Evolutionary conservation across 2,113 vertebrate genomes (phyloP).

Genomic region (Panthera leo): DNA sequence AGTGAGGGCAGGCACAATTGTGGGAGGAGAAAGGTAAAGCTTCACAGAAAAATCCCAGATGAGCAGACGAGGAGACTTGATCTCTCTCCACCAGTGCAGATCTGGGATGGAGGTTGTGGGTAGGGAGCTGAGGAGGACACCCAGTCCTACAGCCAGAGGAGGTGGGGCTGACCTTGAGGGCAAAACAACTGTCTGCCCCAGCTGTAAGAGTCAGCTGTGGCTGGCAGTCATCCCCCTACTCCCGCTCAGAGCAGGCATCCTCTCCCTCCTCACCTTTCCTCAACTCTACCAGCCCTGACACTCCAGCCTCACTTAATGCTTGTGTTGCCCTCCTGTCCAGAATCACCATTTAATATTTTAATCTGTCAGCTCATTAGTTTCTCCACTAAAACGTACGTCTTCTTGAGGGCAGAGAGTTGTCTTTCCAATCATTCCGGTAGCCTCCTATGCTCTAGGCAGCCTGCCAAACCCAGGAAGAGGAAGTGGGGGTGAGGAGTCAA

Average conservation of each 20-base stretch:
- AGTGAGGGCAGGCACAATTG: background rate
- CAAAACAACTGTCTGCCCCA: background rate
- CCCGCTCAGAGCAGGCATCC: background rate
- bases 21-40: background rate
- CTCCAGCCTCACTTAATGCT: background rate
- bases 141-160: background rate
- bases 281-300: background rate
- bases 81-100: background rate
- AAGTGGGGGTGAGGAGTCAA: fast-evolving
- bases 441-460: background rate
- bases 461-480: background rate
- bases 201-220: background rate
- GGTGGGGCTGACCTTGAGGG: background rate
- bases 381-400: background rate
- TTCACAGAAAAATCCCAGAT: background rate
- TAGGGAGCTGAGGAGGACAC: background rate
- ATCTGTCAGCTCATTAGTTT: slow-evolving; percentile 11
- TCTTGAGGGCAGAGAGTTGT: slow-evolving; percentile 28
- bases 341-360: background rate
- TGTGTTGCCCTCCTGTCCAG: background rate
- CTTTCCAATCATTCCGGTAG: background rate
- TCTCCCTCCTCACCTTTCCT: background rate
- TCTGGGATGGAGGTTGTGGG: background rate
- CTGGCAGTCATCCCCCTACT: background rate
- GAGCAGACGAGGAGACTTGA: background rate